Conservation (phyloP, 1,140 invertebrate genomes). For the Drosophila melanogaster region Release_6_plus_ISO1_MT NT_033779.5:3107001-3107500, state of each 20-base stretch:
- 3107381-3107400: slow-evolving; percentile 75
- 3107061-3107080: slow-evolving; percentile 26
- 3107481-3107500: slow-evolving; percentile 53
- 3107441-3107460: not conserved
- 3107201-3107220: slow-evolving; percentile 70
- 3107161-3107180: slow-evolving; percentile 41
- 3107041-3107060: slow-evolving; percentile 19
- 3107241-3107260: slow-evolving; percentile 28
- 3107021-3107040: slow-evolving; percentile 9
- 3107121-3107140: slow-evolving; percentile 1
- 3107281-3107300: slow-evolving; percentile 34
- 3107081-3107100: slow-evolving; percentile 13
- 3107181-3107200: slow-evolving; percentile 56
- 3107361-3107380: slow-evolving; percentile 81
- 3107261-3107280: slow-evolving; percentile 70
- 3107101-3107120: slow-evolving; percentile 18
- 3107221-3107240: slow-evolving; percentile 13
- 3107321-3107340: slow-evolving; percentile 58
- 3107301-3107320: slow-evolving; percentile 1
- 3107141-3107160: slow-evolving; percentile 35
- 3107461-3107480: slow-evolving; percentile 58
- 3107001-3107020: slow-evolving; percentile 33
- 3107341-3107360: slow-evolving; percentile 60
- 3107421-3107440: slow-evolving; percentile 37
- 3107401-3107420: slow-evolving; percentile 58